A percentile compares a stretch with the other conserved stretches of the same genome.
Conservation (phyloP, 2,797 vertebrate genomes). For the Halcyon badia region DNA sequence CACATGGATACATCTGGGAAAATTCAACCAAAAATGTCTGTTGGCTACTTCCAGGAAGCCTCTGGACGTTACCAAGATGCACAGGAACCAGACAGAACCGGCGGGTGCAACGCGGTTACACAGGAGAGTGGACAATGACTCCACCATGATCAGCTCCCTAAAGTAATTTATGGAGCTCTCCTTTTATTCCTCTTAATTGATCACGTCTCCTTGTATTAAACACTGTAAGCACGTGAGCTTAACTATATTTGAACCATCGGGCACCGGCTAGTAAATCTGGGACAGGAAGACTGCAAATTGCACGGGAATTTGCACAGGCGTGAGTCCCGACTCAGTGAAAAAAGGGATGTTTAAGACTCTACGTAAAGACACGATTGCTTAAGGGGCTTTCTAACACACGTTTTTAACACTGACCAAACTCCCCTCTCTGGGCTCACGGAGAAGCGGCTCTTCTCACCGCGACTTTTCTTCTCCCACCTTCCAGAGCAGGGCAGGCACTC, state of each 20-base stretch:
- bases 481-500: rapidly evolving
- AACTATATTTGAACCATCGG: background rate
- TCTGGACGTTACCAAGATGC: rapidly evolving
- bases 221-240: background rate
- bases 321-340: background rate
- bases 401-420: background rate
- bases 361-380: rapidly evolving
- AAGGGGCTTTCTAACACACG: too few species aligned
- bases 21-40: background rate
- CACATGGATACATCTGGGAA: background rate
- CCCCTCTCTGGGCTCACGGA: rapidly evolving
- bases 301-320: rapidly evolving
- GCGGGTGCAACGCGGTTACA: background rate
- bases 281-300: background rate
- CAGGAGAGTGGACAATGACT: background rate
- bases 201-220: background rate
- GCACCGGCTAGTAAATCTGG: rapidly evolving
- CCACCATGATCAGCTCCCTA: background rate
- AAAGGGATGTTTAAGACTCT: background rate
- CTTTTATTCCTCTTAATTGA: background rate
- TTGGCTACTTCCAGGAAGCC: background rate
- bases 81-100: rapidly evolving
- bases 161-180: background rate
- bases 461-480: background rate
- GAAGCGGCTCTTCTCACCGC: rapidly evolving